Conservation (phyloP, 2,113 vertebrate species). For the Aldabrachelys gigantea region DNA sequence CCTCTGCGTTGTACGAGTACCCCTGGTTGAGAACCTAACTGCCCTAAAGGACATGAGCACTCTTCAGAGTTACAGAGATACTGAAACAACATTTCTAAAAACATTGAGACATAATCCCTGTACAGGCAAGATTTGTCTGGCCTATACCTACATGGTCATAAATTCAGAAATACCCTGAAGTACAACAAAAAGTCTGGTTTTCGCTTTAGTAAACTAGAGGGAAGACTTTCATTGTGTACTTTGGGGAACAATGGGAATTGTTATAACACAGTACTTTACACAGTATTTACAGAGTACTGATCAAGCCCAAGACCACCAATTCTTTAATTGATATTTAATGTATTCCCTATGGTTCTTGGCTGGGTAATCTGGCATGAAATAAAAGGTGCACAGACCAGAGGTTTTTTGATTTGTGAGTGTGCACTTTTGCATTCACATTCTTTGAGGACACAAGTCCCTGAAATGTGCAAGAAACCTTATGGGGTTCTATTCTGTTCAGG, state of each 20-base stretch:
- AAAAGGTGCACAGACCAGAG: not conserved
- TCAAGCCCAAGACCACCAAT: not conserved
- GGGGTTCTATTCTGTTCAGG: not conserved
- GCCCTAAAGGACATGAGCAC: not conserved
- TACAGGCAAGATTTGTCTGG: not conserved
- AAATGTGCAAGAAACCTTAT: not conserved
- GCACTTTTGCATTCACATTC: not conserved
- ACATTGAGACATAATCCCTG: not conserved
- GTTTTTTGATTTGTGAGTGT: not conserved
- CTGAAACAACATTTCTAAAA: not conserved
- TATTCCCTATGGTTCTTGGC: not conserved
- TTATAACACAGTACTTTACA: too few relatives aligned
- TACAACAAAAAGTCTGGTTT: not conserved
- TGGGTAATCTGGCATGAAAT: not conserved
- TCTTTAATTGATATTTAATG: not conserved
- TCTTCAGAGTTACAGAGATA: not conserved
- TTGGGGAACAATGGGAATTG: not conserved
- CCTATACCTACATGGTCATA: not conserved
- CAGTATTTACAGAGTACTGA: not conserved
- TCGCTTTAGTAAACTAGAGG: not conserved
- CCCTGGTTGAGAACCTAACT: too few relatives aligned
- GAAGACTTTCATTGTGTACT: not conserved
- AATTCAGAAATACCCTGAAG: not conserved
- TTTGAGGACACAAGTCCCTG: not conserved
- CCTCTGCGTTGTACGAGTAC: too few relatives aligned